Base-by-base conservation (phyloP, 2,113 vertebrate species). In the Eudyptes chrysolophus region DNA sequence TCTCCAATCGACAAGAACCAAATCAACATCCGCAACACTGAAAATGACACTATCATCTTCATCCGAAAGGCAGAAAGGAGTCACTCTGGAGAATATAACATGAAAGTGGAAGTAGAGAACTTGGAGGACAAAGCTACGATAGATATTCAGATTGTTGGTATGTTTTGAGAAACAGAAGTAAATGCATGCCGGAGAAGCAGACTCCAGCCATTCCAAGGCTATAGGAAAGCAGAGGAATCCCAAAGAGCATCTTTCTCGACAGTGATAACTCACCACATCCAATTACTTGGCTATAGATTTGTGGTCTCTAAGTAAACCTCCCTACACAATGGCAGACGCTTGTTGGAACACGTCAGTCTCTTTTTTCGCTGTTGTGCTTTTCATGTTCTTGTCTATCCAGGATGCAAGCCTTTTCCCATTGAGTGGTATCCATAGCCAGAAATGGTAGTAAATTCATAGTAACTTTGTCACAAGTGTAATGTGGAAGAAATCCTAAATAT, bases 131-230 rank as follows among this genome's bases (percentile, higher is more conserved):
- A 95, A 6, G 99, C 99, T 20, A 95, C 98, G 0, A 97, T 99
- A 58, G 99, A 99, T 74, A 99, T 99, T 94, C 99, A 99, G 96
- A 99, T 99, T 5, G 98, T 99, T 64, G 99, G 99, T 99, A 97
- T 93, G 99, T 97, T 49, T 88, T 66, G 20, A 58, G 54, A 65
- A 80, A 49, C 2, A 10, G 30, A 77, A 71, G 34, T 40, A 13
- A 38, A 60, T 32, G 29, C 4, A 19, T 52, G 71, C 49, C 77
- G 60, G 40, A 38, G 27, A 68, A 66, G 34, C 11, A 55, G 34
- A 20, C 7, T 13, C 26, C 44, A 64, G 64, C 5, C 4, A 14
- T 30, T 68, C 34, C 69, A 30, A 36, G 21, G 14, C 20, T 20
- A 5, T 22, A 6, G 46, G 51, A 81, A 62, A 95, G 14, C 0